A percentile compares a stretch with the other conserved stretches of the same genome.
Evolutionary conservation across 1,140 invertebrate species (phyloP).

Genomic region (Gryon sp.): DNA sequence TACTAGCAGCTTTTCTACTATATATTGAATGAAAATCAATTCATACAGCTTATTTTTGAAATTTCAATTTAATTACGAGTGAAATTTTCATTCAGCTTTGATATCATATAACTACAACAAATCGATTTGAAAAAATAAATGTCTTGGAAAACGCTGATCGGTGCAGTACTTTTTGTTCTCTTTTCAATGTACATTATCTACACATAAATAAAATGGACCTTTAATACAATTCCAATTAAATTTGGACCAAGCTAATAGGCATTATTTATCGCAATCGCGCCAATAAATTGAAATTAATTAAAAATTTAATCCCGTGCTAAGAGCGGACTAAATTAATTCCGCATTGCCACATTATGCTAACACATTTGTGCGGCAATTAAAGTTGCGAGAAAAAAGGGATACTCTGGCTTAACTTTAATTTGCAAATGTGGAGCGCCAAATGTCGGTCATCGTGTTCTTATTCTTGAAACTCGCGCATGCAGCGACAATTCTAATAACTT

Average conservation of each 20-base stretch:
- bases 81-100: too few species aligned
- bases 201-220: background rate
- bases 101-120: too few species aligned
- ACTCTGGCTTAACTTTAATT: constrained; percentile 22
- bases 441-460: constrained; percentile 18
- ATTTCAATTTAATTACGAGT: too few species aligned
- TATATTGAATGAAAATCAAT: too few species aligned
- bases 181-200: too few species aligned
- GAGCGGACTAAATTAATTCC: constrained; percentile 16
- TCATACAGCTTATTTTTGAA: too few species aligned
- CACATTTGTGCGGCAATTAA: constrained; percentile 26
- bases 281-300: constrained; percentile 32
- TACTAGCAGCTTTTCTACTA: too few species aligned
- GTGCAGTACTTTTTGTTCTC: too few species aligned
- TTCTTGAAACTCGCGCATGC: too few species aligned
- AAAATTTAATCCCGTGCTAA: constrained; percentile 33
- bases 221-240: background rate
- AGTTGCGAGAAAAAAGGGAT: constrained; percentile 10
- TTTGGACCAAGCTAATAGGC: background rate
- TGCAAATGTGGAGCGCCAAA: constrained; percentile 14
- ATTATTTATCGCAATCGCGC: constrained; percentile 1
- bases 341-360: constrained; percentile 16
- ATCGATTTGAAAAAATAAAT: too few species aligned
- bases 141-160: too few species aligned
- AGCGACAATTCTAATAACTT: constrained; percentile 24